Evolutionary conservation across 2,113 vertebrate species (phyloP).

Genomic region (Corythoichthys intestinalis): DNA sequence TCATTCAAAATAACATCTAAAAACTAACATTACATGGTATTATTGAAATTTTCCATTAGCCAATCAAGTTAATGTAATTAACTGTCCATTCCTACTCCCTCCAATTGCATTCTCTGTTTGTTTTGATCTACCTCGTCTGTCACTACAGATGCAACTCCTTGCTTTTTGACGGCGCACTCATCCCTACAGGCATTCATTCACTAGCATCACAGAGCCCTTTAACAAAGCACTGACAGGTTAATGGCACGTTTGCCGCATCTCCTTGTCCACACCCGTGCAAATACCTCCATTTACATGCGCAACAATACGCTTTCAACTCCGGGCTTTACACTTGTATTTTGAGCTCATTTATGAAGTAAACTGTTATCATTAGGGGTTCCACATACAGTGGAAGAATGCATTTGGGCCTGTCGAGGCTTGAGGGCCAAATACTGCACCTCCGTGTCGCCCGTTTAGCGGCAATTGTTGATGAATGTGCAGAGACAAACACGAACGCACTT

Average conservation of each 20-base stretch:
- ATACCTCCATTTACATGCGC: constrained; percentile 33
- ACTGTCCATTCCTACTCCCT: not conserved
- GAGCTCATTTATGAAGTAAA: constrained; percentile 47
- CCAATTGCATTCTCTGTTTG: not conserved
- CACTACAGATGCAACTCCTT: not conserved
- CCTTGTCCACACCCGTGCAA: constrained; percentile 26
- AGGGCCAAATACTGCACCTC: constrained; percentile 38
- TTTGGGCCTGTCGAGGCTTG: constrained; percentile 39
- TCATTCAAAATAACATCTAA: too few species aligned
- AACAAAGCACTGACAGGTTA: constrained; percentile 50
- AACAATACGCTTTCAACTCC: constrained; percentile 31
- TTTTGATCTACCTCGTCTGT: not conserved
- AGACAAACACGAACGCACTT: constrained; percentile 31
- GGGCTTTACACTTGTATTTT: constrained; percentile 27
- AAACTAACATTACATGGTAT: too few species aligned
- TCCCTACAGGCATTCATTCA: constrained; percentile 8
- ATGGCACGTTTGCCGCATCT: constrained; percentile 22
- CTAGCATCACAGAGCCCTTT: constrained; percentile 23
- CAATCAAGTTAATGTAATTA: not conserved
- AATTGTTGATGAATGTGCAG: constrained; percentile 19
- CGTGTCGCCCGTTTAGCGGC: not conserved
- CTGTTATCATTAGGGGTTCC: constrained; percentile 24
- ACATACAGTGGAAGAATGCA: constrained; percentile 49
- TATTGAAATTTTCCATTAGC: too few species aligned
- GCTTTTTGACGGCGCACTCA: constrained; percentile 22